These are phyloP conservation scores for Aphidius ervi DNA, from an alignment of 1,140 invertebrate species.

Conservation along the genomic window DNA sequence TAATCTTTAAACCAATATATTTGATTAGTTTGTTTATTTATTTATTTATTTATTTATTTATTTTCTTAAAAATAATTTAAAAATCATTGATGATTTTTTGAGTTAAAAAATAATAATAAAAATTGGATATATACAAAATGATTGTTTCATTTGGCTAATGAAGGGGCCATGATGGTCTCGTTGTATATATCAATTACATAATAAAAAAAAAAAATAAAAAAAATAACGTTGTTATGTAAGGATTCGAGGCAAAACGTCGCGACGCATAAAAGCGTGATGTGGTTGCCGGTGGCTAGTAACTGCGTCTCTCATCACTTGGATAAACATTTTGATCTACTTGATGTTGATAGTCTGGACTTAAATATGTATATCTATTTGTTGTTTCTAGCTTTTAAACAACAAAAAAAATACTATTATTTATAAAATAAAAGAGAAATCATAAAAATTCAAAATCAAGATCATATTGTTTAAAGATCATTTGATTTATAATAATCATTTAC, in stretches of 20 bases:
- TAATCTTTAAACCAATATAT: too few relatives aligned
- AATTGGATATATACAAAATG: neutral
- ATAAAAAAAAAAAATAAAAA: conserved; percentile 37
- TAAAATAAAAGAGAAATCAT: too few relatives aligned
- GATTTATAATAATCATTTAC: too few relatives aligned
- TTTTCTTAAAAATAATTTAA: too few relatives aligned
- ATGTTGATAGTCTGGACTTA: neutral
- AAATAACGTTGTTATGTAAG: conserved; percentile 44
- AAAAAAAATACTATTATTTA: too few relatives aligned
- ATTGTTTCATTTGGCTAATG: conserved; percentile 15
- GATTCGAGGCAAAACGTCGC: conserved; percentile 40
- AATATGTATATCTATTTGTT: neutral
- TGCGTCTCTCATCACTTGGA: conserved; percentile 23
- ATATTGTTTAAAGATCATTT: too few relatives aligned
- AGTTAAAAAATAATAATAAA: too few relatives aligned
- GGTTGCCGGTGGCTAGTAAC: conserved; percentile 20
- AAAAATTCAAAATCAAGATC: too few relatives aligned
- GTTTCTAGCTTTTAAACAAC: neutral
- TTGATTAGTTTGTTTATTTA: too few relatives aligned
- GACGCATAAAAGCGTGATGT: conserved; percentile 37
- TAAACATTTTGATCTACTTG: conserved; percentile 21
- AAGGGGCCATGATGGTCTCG: conserved; percentile 32
- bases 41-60: too few relatives aligned
- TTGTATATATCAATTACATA: conserved; percentile 46
- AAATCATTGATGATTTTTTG: too few relatives aligned